These are phyloP conservation scores for Cotesia chilonis DNA, from an alignment of 1,140 invertebrate species.

Conservation along the genomic window DNA sequence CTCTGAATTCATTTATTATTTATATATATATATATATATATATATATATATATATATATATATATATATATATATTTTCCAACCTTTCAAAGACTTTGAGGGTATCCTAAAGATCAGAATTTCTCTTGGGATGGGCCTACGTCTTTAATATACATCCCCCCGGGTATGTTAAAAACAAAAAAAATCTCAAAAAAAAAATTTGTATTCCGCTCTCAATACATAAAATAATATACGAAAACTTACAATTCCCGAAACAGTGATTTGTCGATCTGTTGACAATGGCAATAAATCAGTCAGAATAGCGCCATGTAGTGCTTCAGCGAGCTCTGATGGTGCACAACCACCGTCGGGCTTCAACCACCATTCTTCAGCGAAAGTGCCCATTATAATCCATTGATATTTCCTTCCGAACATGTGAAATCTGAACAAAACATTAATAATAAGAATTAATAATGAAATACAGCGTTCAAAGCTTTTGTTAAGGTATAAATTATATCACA, in stretches of 20 bases:
- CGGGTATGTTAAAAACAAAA: no score
- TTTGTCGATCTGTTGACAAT: slow-evolving; percentile 76
- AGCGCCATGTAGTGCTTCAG: slow-evolving; percentile 86
- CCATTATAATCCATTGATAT: slow-evolving; percentile 97
- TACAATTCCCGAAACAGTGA: slow-evolving; percentile 91
- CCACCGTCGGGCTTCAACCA: slow-evolving; percentile 74
- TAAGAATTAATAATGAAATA: not conserved
- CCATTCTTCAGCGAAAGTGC: slow-evolving; percentile 81
- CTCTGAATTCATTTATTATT: no score
- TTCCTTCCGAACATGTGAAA: slow-evolving; percentile 88
- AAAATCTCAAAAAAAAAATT: not conserved
- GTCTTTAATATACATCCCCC: no score
- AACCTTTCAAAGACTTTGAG: no score
- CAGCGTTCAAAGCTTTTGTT: no score
- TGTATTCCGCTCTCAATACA: not conserved
- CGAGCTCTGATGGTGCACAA: slow-evolving; percentile 81
- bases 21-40: no score
- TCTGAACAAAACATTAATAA: slow-evolving; percentile 52
- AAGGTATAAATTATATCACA: no score
- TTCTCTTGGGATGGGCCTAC: no score
- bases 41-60: no score
- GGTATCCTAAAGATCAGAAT: no score
- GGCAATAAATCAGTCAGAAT: slow-evolving; percentile 87
- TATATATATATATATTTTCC: no score
- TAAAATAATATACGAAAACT: slow-evolving; percentile 61